Evolutionary conservation across 1,140 invertebrate species (phyloP), one percentile per base, ranked within the genome.

Genomic region (Halesus radiatus): DNA sequence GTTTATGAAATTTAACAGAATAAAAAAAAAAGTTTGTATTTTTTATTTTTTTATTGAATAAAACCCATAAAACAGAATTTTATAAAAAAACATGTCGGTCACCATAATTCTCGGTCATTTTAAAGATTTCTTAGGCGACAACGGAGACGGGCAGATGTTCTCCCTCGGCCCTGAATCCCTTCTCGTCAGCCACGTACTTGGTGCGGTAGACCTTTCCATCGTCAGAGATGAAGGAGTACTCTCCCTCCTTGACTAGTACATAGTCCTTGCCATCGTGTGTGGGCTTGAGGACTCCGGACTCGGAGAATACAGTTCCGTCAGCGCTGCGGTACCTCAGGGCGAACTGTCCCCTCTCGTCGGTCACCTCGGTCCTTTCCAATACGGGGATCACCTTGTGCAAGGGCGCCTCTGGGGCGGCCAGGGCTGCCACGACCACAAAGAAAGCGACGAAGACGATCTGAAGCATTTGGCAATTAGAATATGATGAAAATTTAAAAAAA

Each of bases 61-160:
- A 29, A 29, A 29, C 26, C 26, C 26, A 29, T 2, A 29, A 29
- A 29, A 29, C 26, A 29, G 26, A 29, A 29, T 29, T 5, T 29
- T 29, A 29, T 29, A 2, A n/a, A n/a, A n/a, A n/a, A n/a, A n/a
- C n/a, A n/a, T n/a, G n/a, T n/a, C n/a, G n/a, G n/a, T n/a, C n/a
- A 29, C 26, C 5, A 29, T 29, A 29, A 29, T 29, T 2, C 26
- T 29, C 26, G 5, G 32, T 32, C 32, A 32, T 1, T 3, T 45
- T 45, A 1, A 0, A 45, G 37, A 13, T 45, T 45, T 45, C 37
- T 79, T 79, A 82, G 20, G 81, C 81, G 13, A 80, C 78, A 45
- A 82, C 81, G 32, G 77, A 77, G 23, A 80, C 77, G 16, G 88
- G 87, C n/a, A 88, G 80, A 83, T 87, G 86, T 10, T 84, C 85